A percentile compares a stretch with the other conserved stretches of the same genome.
Conservation (phyloP, 1,140 invertebrate genomes). For the Ostrea edulis region DNA sequence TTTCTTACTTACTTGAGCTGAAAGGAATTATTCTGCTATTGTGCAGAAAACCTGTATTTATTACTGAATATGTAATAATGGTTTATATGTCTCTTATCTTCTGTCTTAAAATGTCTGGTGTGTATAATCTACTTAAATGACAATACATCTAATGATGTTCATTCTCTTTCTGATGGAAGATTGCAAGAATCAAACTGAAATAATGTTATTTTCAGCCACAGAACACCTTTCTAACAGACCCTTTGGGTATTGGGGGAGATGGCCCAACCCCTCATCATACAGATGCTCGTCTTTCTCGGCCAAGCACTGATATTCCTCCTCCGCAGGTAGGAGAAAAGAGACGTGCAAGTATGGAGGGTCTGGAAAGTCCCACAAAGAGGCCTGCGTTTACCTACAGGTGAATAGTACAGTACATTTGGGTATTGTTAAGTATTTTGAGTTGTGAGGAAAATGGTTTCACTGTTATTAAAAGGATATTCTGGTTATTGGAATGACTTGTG, state of each 20-base stretch:
- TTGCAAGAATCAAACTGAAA: background rate
- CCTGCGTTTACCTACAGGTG: constrained; percentile 75
- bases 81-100: too few relatives aligned
- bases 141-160: too few relatives aligned
- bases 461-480: background rate
- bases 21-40: too few relatives aligned
- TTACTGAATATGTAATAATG: too few relatives aligned
- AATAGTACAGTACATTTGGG: background rate
- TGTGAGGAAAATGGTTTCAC: background rate
- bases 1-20: too few relatives aligned
- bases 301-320: constrained; percentile 70
- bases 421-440: background rate
- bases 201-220: constrained; percentile 76
- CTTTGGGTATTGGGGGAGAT: constrained; percentile 89
- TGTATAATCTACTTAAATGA: too few relatives aligned
- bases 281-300: constrained; percentile 68
- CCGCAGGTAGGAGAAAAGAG: constrained; percentile 66
- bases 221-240: constrained; percentile 94
- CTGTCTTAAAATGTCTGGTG: too few relatives aligned
- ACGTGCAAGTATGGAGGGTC: constrained; percentile 69
- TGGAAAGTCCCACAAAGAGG: constrained; percentile 71
- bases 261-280: constrained; percentile 66
- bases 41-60: too few relatives aligned
- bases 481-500: background rate
- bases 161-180: too few relatives aligned